phyloP scores from a whole-genome alignment of 2,113 vertebrate genomes.

The Circaetus gallicus region DNA sequence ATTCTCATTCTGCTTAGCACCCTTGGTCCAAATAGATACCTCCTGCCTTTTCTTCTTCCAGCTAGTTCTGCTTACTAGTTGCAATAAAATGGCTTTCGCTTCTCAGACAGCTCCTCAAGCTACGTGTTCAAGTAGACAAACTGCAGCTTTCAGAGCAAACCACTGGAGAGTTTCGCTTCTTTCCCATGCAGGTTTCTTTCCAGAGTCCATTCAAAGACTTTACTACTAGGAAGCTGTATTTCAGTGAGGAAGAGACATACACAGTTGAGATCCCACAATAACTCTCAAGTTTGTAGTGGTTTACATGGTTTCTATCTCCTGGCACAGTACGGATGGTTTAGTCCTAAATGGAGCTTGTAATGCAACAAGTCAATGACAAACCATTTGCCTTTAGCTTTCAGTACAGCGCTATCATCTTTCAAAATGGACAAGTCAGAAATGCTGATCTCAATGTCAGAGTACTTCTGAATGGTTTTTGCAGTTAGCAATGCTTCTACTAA shows the following conservation, averaged over 20 bases:
- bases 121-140: neutral
- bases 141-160: neutral
- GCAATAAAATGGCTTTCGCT: neutral
- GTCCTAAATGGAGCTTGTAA: constrained; percentile 46
- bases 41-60: neutral
- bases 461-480: neutral
- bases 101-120: neutral
- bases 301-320: constrained; percentile 8
- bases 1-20: neutral
- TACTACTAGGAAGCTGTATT: neutral
- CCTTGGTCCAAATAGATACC: neutral
- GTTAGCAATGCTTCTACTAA: neutral
- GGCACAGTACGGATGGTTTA: neutral
- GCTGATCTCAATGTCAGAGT: neutral
- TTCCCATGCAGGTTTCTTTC: neutral
- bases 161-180: neutral
- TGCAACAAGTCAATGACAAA: constrained; percentile 35
- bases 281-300: neutral
- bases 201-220: neutral
- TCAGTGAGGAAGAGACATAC: neutral
- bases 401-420: constrained; percentile 7
- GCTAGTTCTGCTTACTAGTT: neutral
- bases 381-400: constrained; percentile 21
- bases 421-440: constrained; percentile 27
- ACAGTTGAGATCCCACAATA: neutral